These are phyloP conservation scores for Luperina nickerlii DNA, from an alignment of 2,888 invertebrate species.

Conservation along the genomic window DNA sequence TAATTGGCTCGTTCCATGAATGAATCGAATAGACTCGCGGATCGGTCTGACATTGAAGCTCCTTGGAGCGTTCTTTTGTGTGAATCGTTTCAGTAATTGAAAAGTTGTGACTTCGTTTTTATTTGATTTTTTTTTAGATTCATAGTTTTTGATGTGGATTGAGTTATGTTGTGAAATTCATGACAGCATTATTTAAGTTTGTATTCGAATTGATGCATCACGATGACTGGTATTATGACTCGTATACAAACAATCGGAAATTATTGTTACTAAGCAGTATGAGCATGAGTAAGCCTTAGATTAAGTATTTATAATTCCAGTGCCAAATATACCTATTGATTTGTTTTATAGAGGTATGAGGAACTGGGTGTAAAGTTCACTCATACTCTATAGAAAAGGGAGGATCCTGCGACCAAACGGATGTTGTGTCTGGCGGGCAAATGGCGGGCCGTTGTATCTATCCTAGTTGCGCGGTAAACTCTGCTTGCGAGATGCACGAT, in stretches of 20 bases:
- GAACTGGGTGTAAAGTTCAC: no score
- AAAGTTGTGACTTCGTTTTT: slow-evolving; percentile 27
- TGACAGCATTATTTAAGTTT: background rate
- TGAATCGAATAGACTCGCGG: slow-evolving; percentile 52
- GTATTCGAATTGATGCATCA: background rate
- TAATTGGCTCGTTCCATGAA: slow-evolving; percentile 65
- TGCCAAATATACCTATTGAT: no score
- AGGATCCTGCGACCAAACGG: no score
- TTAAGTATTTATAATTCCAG: background rate
- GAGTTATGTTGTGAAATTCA: background rate
- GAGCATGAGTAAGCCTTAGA: background rate
- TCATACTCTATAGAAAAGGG: no score
- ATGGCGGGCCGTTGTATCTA: no score
- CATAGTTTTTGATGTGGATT: background rate
- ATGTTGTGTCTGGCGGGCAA: no score
- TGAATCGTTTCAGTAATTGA: slow-evolving; percentile 49
- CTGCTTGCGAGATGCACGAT: no score
- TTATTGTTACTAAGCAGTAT: background rate
- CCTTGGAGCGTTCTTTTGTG: slow-evolving; percentile 45
- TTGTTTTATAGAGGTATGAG: no score
- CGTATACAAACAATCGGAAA: background rate
- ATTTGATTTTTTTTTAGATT: slow-evolving; percentile 11
- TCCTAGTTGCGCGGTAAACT: no score
- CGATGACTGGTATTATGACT: background rate
- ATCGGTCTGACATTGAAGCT: slow-evolving; percentile 53